Evolutionary conservation across 2,888 invertebrate species (phyloP).

Genomic region (Cryptus viduatorius): DNA sequence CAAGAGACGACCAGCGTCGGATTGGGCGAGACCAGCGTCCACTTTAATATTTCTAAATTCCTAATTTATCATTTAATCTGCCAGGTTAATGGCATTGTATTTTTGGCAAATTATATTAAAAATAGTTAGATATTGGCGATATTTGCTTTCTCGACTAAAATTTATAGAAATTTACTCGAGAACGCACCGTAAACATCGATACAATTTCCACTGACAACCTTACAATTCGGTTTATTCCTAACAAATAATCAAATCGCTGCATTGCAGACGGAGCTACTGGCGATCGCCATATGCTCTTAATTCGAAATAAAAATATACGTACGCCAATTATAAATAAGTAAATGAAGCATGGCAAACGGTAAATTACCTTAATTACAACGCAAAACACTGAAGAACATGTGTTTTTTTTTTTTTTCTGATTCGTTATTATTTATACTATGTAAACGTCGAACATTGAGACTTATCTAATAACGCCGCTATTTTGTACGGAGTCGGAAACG

Average conservation of each 20-base stretch:
- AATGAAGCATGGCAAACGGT: not conserved
- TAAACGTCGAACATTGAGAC: slow-evolving; percentile 7
- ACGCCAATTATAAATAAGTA: not conserved
- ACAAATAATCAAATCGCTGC: slow-evolving; percentile 77
- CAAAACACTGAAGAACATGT: not conserved
- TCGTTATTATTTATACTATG: not conserved
- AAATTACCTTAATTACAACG: not conserved
- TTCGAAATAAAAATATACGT: not conserved
- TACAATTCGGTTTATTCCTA: slow-evolving; percentile 50
- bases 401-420: not conserved
- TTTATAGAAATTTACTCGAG: not conserved
- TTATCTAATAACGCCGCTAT: not conserved
- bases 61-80: slow-evolving; percentile 14
- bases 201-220: slow-evolving; percentile 3
- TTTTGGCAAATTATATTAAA: slow-evolving; percentile 1
- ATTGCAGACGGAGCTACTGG: slow-evolving; percentile 67
- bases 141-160: not conserved
- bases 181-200: not conserved
- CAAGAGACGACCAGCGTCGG: slow-evolving; percentile 76
- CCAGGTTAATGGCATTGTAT: not conserved
- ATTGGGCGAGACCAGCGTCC: slow-evolving; percentile 76
- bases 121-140: not conserved
- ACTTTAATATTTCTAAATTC: not conserved
- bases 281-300: slow-evolving; percentile 1
- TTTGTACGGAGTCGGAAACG: slow-evolving; percentile 16